Conservation (phyloP, 2,888 invertebrate species). For the Lasioglossum vierecki region DNA sequence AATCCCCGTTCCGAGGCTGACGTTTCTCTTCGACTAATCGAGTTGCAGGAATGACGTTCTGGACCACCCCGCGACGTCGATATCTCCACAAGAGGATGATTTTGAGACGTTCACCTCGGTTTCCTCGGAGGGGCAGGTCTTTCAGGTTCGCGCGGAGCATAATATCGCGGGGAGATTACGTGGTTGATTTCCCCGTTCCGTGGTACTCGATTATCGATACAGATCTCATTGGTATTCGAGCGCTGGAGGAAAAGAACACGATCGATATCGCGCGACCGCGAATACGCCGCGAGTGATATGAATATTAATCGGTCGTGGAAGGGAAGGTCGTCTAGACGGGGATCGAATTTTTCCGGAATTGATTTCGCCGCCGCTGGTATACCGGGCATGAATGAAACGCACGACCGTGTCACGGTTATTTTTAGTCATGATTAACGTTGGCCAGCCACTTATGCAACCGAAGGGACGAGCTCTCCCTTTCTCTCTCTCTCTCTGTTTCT, state of each 20-base stretch:
- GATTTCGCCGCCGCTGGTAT: conserved; percentile 23
- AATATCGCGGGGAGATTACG: conserved; percentile 39
- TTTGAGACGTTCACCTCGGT: conserved; percentile 21
- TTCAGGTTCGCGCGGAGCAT: conserved; percentile 12
- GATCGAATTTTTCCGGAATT: conserved; percentile 42
- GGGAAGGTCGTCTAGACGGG: conserved; percentile 53
- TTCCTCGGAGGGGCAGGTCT: conserved; percentile 6
- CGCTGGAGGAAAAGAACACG: conserved; percentile 51
- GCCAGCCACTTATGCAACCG: conserved; percentile 25
- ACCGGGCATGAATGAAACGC: conserved; percentile 2
- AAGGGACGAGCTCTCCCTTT: conserved; percentile 1
- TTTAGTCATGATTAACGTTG: conserved; percentile 29
- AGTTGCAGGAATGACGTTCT: neutral
- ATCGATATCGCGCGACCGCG: conserved; percentile 62
- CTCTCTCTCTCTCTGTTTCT: neutral
- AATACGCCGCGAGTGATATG: conserved; percentile 57
- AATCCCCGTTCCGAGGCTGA: neutral
- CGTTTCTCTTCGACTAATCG: neutral
- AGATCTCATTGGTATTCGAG: conserved; percentile 64
- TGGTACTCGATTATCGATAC: conserved; percentile 38
- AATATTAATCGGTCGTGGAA: conserved; percentile 60
- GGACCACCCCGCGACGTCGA: neutral
- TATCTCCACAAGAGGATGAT: neutral
- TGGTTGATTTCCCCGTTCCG: conserved; percentile 38
- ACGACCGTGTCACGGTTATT: conserved; percentile 33